Percentiles rank a stretch among this genome's conserved stretches.
phyloP scores from a whole-genome alignment of 2,888 invertebrate species.

The Phyllotreta striolata region DNA sequence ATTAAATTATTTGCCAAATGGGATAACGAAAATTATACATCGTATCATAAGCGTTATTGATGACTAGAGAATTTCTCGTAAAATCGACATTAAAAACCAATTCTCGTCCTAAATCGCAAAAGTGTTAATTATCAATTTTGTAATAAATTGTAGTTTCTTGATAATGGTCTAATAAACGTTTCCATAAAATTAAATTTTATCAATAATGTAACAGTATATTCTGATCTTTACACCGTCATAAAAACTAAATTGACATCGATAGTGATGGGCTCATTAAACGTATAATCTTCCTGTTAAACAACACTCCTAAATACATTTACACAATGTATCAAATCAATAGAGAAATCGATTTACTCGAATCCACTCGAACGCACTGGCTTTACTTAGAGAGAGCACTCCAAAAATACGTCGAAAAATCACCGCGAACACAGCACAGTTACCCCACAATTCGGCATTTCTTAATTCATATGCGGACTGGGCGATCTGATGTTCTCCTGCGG shows the following conservation, averaged over 20 bases:
- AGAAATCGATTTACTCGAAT: too few relatives aligned
- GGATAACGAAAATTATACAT: neutral
- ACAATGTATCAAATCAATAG: too few relatives aligned
- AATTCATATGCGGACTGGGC: slow-evolving; percentile 60
- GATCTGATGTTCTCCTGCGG: slow-evolving; percentile 55
- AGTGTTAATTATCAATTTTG: slow-evolving; percentile 11
- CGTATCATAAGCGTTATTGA: neutral
- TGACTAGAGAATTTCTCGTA: neutral
- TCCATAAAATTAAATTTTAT: slow-evolving; percentile 22
- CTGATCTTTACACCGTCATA: slow-evolving; percentile 21
- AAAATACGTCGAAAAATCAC: slow-evolving; percentile 11
- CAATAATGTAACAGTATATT: slow-evolving; percentile 23
- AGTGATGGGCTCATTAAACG: slow-evolving; percentile 11
- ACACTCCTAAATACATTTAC: too few relatives aligned
- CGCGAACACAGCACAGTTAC: slow-evolving; percentile 16
- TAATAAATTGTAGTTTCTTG: slow-evolving; percentile 15
- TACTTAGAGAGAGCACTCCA: slow-evolving; percentile 21
- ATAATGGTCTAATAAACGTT: slow-evolving; percentile 17
- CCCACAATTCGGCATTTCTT: slow-evolving; percentile 35
- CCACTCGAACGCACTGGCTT: too few relatives aligned
- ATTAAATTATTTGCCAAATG: slow-evolving; percentile 9
- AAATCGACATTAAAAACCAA: neutral
- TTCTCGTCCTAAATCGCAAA: too few relatives aligned
- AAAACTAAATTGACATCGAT: slow-evolving; percentile 23
- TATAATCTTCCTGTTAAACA: neutral